These are phyloP conservation scores for Mesembrinibis cayennensis DNA, from an alignment of 2,113 vertebrate species.

Conservation along the genomic window DNA sequence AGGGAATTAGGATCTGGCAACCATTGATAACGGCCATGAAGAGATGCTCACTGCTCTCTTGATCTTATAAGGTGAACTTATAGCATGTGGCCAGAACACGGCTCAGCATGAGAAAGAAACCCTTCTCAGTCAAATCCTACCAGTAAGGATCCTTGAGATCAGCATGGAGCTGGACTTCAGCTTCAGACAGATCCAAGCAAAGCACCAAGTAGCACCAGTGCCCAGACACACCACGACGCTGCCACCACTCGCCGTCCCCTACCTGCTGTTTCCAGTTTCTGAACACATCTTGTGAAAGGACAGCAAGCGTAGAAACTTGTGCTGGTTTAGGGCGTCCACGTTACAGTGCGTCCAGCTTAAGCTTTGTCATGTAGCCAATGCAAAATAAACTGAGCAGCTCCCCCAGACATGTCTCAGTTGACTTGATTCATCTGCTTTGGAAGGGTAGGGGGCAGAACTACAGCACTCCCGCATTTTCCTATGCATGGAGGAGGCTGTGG, in stretches of 20 bases:
- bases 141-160: neutral
- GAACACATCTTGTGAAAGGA: neutral
- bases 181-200: neutral
- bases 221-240: neutral
- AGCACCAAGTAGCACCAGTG: neutral
- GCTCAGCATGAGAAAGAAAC: neutral
- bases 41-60: neutral
- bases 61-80: neutral
- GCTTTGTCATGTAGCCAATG: neutral
- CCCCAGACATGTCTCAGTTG: neutral
- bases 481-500: neutral
- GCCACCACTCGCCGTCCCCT: accelerated
- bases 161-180: neutral
- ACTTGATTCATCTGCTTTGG: neutral
- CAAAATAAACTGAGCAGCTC: neutral
- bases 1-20: neutral
- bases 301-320: neutral
- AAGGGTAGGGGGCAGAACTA: neutral
- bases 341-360: neutral
- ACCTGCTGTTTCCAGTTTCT: neutral
- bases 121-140: neutral
- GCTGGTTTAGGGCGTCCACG: accelerated
- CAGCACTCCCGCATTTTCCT: neutral
- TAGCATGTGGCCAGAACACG: neutral
- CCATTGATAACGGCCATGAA: neutral